These are phyloP conservation scores for Archaeoteleia sp. DNA, from an alignment of 2,888 invertebrate genomes.

Conservation along the genomic window DNA sequence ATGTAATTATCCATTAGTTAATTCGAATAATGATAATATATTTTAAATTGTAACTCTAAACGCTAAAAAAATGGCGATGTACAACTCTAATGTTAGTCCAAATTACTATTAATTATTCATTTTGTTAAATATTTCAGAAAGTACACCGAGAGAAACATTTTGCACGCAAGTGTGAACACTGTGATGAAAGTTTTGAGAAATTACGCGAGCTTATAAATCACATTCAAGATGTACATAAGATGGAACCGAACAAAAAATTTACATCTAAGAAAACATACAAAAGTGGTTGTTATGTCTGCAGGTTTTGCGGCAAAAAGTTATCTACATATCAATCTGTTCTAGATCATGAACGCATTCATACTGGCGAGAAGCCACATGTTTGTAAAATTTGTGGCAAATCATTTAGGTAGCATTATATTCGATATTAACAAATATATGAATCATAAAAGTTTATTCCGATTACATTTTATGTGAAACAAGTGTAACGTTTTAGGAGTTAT, in stretches of 20 bases:
- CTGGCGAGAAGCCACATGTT: slow-evolving; percentile 57
- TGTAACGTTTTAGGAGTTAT: slow-evolving; percentile 56
- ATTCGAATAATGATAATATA: no score
- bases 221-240: slow-evolving; percentile 48
- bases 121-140: no score
- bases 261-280: slow-evolving; percentile 45
- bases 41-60: no score
- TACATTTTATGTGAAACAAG: no score
- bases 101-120: no score
- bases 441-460: no score
- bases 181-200: slow-evolving; percentile 52
- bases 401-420: slow-evolving; percentile 50
- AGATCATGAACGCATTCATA: slow-evolving; percentile 59
- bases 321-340: slow-evolving; percentile 56
- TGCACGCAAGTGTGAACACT: slow-evolving; percentile 56
- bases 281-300: slow-evolving; percentile 53
- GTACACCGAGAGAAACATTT: slow-evolving; percentile 56
- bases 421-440: slow-evolving; percentile 1
- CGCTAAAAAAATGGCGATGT: no score
- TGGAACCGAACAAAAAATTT: slow-evolving; percentile 48
- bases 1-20: no score
- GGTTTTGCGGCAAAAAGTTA: slow-evolving; percentile 58
- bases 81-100: no score
- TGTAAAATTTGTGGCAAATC: slow-evolving; percentile 57
- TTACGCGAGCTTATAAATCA: slow-evolving; percentile 46